These are phyloP conservation scores for Halictus quadricinctus DNA, from an alignment of 2,888 invertebrate species.

Conservation along the genomic window DNA sequence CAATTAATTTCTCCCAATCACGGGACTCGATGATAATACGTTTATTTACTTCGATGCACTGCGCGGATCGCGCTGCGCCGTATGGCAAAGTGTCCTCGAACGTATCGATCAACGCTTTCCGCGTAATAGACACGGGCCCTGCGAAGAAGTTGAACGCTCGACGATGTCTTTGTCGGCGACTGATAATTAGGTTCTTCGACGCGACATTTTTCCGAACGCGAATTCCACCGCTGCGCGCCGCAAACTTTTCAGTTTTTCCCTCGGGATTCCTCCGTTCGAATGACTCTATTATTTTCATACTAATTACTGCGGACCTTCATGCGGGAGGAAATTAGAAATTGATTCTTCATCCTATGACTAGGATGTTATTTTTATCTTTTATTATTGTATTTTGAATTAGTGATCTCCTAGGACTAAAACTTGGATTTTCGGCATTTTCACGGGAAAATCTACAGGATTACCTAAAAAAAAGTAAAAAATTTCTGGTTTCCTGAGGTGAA, in stretches of 20 bases:
- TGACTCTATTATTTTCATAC: not conserved
- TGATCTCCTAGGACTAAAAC: no score
- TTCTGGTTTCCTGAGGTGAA: no score
- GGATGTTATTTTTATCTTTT: not conserved
- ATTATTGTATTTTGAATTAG: no score
- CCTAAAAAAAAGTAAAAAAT: no score
- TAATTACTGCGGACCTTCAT: not conserved
- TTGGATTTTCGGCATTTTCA: no score
- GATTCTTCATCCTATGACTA: not conserved
- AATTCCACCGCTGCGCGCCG: not conserved
- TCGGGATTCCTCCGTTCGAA: not conserved
- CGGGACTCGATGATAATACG: conserved; percentile 5
- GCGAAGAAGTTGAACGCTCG: not conserved
- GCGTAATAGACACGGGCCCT: conserved; percentile 9
- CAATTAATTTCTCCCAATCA: conserved; percentile 37
- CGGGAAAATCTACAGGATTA: no score
- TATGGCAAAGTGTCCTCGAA: conserved; percentile 3
- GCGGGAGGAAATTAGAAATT: not conserved
- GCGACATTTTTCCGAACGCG: not conserved
- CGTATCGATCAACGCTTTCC: conserved; percentile 21
- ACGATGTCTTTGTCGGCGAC: not conserved
- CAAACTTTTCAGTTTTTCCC: not conserved
- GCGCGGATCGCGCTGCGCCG: not conserved
- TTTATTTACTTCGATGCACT: conserved; percentile 25
- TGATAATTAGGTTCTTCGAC: not conserved